phyloP scores from a whole-genome alignment of 1,140 invertebrate species.

The Atta colombica region DNA sequence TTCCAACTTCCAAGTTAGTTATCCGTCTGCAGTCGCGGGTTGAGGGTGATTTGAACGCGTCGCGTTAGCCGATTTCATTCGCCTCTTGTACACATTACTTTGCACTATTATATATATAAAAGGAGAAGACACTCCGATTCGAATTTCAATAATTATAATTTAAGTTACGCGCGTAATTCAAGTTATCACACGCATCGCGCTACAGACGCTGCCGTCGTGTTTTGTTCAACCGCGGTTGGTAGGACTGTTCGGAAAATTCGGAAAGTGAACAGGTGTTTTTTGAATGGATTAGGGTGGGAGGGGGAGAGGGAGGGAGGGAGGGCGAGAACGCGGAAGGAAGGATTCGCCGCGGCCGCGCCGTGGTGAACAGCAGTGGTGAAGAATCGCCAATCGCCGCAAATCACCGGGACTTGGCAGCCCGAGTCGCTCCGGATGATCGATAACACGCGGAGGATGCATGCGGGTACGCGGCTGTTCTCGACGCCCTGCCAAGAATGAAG shows the following conservation, averaged over 20 bases:
- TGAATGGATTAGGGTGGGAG: slow-evolving; percentile 85
- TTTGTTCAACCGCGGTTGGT: slow-evolving; percentile 83
- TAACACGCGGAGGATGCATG: slow-evolving; percentile 54
- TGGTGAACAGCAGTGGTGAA: slow-evolving; percentile 66
- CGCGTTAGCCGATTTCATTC: background rate
- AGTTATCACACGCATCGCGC: background rate
- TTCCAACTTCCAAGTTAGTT: slow-evolving; percentile 66
- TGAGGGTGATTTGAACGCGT: no score
- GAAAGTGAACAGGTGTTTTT: slow-evolving; percentile 90
- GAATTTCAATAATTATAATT: slow-evolving; percentile 12
- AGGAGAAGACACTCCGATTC: background rate
- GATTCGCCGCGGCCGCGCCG: slow-evolving; percentile 45
- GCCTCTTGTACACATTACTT: background rate
- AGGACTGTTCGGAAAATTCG: slow-evolving; percentile 89
- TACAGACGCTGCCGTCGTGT: background rate
- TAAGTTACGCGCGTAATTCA: slow-evolving; percentile 68
- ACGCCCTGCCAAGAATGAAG: slow-evolving; percentile 56
- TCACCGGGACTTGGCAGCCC: slow-evolving; percentile 30
- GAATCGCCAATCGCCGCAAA: slow-evolving; percentile 11
- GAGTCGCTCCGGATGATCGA: slow-evolving; percentile 58
- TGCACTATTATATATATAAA: background rate
- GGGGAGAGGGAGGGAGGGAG: background rate
- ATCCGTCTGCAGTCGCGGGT: slow-evolving; percentile 29
- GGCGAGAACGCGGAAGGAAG: slow-evolving; percentile 65
- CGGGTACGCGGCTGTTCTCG: slow-evolving; percentile 48